Percentiles rank a stretch among this genome's conserved stretches.
These are phyloP conservation scores for Ditylenchus dipsaci DNA, from an alignment of 1,140 invertebrate species.

Conservation along the genomic window DNA sequence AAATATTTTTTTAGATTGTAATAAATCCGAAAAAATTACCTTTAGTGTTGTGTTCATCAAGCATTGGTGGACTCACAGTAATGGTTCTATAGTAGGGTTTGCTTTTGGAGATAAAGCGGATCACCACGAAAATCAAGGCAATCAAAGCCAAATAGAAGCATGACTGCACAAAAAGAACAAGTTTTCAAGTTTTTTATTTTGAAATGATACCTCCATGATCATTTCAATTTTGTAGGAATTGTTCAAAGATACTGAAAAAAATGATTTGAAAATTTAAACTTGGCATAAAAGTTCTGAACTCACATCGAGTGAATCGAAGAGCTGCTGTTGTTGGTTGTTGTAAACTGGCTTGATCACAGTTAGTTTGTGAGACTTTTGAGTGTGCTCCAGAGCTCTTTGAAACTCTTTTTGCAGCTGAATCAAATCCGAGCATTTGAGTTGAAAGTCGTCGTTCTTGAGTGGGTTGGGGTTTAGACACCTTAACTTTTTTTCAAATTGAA, in stretches of 20 bases:
- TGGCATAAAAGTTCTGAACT: background rate
- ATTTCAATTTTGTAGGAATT: background rate
- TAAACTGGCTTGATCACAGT: background rate
- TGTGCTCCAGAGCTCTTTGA: constrained; percentile 9
- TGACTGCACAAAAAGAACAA: background rate
- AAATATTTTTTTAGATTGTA: background rate
- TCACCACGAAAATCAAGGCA: background rate
- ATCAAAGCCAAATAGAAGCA: constrained; percentile 1
- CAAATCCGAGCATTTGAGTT: constrained; percentile 21
- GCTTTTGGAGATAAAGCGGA: constrained; percentile 5
- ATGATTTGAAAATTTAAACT: background rate
- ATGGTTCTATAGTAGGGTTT: constrained; percentile 12
- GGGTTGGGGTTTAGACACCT: constrained; percentile 19
- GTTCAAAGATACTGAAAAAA: background rate
- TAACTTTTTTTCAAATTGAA: background rate
- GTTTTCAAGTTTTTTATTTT: background rate
- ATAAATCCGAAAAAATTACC: constrained; percentile 4
- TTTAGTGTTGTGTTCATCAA: constrained; percentile 26
- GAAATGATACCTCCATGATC: constrained; percentile 1
- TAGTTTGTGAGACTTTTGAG: background rate
- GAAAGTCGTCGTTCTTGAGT: constrained; percentile 17
- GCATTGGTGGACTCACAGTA: constrained; percentile 23
- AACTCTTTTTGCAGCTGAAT: constrained; percentile 10
- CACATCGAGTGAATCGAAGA: background rate
- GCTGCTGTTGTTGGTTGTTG: background rate